These are phyloP conservation scores for Ceuthmochares aereus DNA, from an alignment of 2,113 vertebrate species.

Conservation along the genomic window DNA sequence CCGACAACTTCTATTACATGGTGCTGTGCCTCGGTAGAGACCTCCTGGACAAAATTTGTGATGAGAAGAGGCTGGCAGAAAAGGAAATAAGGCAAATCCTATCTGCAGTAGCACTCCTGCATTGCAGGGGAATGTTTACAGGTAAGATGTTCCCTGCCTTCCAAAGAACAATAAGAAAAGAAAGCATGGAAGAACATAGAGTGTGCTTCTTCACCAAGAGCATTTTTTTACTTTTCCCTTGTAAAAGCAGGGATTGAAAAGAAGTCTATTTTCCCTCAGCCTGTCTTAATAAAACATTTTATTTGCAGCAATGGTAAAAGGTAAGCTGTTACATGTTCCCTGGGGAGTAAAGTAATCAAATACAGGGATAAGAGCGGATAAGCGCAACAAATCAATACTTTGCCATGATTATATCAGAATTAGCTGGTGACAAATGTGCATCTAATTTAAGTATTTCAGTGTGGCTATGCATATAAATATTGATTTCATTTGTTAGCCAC, in stretches of 20 bases:
- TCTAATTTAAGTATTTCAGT: not conserved
- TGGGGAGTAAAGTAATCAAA: not conserved
- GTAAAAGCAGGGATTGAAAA: not conserved
- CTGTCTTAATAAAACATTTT: not conserved
- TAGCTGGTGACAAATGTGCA: not conserved
- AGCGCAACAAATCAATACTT: not conserved
- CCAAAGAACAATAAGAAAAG: not conserved
- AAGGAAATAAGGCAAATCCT: conserved; percentile 85
- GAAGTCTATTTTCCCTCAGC: not conserved
- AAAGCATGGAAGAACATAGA: not conserved
- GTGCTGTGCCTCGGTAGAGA: conserved; percentile 83
- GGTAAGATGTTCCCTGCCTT: conserved; percentile 52
- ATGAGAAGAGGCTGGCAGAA: conserved; percentile 82
- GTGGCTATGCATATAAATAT: not conserved
- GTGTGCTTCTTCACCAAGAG: not conserved
- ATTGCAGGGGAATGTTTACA: conserved; percentile 82
- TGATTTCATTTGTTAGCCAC: not conserved
- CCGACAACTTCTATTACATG: conserved; percentile 87
- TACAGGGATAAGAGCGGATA: not conserved
- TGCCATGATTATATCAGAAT: not conserved
- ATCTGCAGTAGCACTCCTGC: conserved; percentile 81
- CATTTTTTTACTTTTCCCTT: not conserved
- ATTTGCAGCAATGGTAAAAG: not conserved
- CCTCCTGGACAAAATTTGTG: conserved; percentile 86
- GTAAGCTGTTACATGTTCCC: not conserved